A percentile compares a stretch with the other conserved stretches of the same genome.
These are phyloP conservation scores for Acrocyrtus sp. DNA, from an alignment of 2,888 invertebrate genomes.

Conservation along the genomic window DNA sequence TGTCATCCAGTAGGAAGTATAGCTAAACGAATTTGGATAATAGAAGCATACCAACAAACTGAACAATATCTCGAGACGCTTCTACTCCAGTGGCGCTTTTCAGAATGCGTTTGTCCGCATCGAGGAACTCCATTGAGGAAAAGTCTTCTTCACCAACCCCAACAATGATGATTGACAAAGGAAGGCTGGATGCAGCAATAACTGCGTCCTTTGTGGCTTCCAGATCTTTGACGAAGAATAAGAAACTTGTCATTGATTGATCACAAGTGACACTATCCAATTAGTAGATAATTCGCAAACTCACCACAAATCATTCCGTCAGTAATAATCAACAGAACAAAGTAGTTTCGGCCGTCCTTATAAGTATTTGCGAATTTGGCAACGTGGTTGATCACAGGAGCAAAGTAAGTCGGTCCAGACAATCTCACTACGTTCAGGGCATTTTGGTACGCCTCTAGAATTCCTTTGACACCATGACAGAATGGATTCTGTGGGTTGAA, in stretches of 20 bases:
- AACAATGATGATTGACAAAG: slow-evolving; percentile 70
- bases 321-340: slow-evolving; percentile 72
- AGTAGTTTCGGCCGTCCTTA: slow-evolving; percentile 70
- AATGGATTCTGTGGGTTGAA: slow-evolving; percentile 68
- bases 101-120: slow-evolving; percentile 69
- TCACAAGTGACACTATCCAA: neutral
- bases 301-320: slow-evolving; percentile 70
- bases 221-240: slow-evolving; percentile 52
- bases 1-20: neutral
- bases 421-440: slow-evolving; percentile 65
- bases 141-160: slow-evolving; percentile 74
- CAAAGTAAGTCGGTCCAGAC: slow-evolving; percentile 71
- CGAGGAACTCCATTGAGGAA: slow-evolving; percentile 72
- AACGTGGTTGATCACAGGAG: slow-evolving; percentile 71
- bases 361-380: slow-evolving; percentile 68
- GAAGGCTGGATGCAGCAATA: slow-evolving; percentile 67
- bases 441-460: slow-evolving; percentile 67
- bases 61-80: slow-evolving; percentile 72
- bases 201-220: slow-evolving; percentile 65
- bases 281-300: neutral
- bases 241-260: neutral
- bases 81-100: slow-evolving; percentile 65
- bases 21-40: too few species aligned
- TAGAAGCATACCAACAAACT: slow-evolving; percentile 67
- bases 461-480: slow-evolving; percentile 66